A percentile compares a stretch with the other conserved stretches of the same genome.
These are phyloP conservation scores for Hoplias malabaricus DNA, from an alignment of 2,113 vertebrate genomes.

Conservation along the genomic window DNA sequence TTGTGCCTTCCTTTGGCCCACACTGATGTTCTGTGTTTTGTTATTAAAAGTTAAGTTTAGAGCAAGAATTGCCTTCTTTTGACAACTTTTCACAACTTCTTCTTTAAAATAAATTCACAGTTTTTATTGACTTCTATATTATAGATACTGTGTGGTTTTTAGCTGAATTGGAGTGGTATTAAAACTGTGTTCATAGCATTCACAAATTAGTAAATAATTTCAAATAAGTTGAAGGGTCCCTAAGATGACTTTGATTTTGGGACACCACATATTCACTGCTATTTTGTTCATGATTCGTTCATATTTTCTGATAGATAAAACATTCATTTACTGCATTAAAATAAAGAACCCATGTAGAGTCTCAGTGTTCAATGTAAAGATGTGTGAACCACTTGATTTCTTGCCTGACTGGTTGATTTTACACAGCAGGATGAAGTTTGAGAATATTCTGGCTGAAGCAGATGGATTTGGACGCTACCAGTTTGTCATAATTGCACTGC, in stretches of 20 bases:
- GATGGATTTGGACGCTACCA: conserved; percentile 80
- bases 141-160: background rate
- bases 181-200: background rate
- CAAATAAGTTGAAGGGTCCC: background rate
- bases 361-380: background rate
- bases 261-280: background rate
- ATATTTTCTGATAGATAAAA: background rate
- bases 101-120: too few species aligned
- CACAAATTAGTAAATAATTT: too few species aligned
- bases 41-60: too few species aligned
- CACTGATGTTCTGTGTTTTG: too few species aligned
- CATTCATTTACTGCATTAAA: background rate
- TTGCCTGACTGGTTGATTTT: background rate
- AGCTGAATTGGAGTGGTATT: background rate
- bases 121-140: background rate
- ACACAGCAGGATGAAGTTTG: conserved; percentile 73
- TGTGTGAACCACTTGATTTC: background rate
- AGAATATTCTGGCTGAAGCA: conserved; percentile 71
- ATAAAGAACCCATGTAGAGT: background rate
- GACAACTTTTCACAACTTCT: too few species aligned
- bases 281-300: background rate
- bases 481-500: conserved; percentile 62
- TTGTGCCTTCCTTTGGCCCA: too few species aligned
- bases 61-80: too few species aligned
- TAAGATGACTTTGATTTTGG: background rate